Conservation (phyloP, 1,140 invertebrate genomes). For the Ctenoplectra terminalis region DNA sequence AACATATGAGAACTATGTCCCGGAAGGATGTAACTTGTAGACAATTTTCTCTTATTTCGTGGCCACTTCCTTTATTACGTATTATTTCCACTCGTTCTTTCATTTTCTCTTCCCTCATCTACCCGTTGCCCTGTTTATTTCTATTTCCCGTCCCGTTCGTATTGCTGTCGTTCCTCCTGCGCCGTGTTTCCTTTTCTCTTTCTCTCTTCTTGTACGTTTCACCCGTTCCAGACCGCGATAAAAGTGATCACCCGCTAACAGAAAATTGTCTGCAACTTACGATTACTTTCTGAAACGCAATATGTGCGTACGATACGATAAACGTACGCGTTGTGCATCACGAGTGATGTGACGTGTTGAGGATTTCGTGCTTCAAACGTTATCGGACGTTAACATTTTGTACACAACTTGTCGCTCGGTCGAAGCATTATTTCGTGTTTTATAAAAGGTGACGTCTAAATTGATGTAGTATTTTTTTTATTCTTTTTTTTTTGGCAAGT, state of each 20-base stretch:
- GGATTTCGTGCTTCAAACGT: neutral
- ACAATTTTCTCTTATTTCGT: slow-evolving; percentile 44
- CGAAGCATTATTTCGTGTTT: no score
- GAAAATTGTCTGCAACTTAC: slow-evolving; percentile 39
- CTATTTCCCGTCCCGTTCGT: neutral
- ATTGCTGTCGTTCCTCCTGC: neutral
- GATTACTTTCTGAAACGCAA: neutral
- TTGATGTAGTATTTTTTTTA: no score
- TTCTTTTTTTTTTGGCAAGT: no score
- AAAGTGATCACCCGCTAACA: slow-evolving; percentile 26
- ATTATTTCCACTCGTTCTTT: slow-evolving; percentile 37
- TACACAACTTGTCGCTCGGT: no score
- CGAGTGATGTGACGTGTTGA: neutral
- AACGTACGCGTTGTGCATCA: neutral
- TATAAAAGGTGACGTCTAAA: no score
- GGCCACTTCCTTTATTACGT: slow-evolving; percentile 43
- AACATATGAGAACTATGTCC: neutral
- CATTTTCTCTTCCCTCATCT: slow-evolving; percentile 33
- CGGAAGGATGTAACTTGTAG: slow-evolving; percentile 21
- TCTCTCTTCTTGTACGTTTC: neutral
- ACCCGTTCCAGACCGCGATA: slow-evolving; percentile 4
- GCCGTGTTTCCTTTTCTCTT: neutral
- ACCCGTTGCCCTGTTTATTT: slow-evolving; percentile 23
- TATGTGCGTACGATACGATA: neutral
- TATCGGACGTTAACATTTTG: no score